Evolutionary conservation across 2,888 invertebrate genomes (phyloP).

Genomic region (Eupithecia inturbata): DNA sequence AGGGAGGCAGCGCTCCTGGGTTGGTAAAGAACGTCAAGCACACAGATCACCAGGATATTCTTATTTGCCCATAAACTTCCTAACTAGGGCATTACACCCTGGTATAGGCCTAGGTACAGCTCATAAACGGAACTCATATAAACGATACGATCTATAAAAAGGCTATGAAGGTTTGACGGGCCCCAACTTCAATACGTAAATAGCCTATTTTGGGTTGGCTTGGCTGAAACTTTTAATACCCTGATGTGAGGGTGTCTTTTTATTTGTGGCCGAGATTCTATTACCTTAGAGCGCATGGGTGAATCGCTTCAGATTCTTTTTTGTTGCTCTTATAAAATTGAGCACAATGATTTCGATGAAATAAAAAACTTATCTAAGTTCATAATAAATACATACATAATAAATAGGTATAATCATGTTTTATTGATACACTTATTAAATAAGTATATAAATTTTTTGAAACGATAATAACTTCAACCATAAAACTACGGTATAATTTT

Average conservation of each 20-base stretch:
- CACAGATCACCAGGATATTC: not conserved
- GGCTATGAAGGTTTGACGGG: slow-evolving; percentile 39
- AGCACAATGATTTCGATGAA: not conserved
- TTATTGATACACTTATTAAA: too few relatives aligned
- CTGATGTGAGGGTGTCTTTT: not conserved
- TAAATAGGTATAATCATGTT: too few relatives aligned
- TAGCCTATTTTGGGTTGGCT: slow-evolving; percentile 8
- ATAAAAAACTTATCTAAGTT: too few relatives aligned
- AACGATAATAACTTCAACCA: too few relatives aligned
- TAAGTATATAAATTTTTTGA: too few relatives aligned
- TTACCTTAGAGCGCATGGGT: not conserved
- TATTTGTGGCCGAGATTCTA: slow-evolving; percentile 8
- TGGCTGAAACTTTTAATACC: slow-evolving; percentile 11
- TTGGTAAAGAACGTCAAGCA: not conserved
- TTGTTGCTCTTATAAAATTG: not conserved
- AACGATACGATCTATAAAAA: slow-evolving; percentile 44
- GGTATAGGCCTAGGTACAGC: slow-evolving; percentile 30
- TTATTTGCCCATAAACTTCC: slow-evolving; percentile 7
- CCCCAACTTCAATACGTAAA: slow-evolving; percentile 20
- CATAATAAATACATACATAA: too few relatives aligned
- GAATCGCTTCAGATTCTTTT: not conserved
- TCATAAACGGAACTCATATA: slow-evolving; percentile 39
- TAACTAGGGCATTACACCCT: slow-evolving; percentile 14
- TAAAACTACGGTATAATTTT: too few relatives aligned
- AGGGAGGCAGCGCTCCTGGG: not conserved